Conservation (phyloP, 1,140 invertebrate genomes). For the Macrocentrus cingulum region DNA sequence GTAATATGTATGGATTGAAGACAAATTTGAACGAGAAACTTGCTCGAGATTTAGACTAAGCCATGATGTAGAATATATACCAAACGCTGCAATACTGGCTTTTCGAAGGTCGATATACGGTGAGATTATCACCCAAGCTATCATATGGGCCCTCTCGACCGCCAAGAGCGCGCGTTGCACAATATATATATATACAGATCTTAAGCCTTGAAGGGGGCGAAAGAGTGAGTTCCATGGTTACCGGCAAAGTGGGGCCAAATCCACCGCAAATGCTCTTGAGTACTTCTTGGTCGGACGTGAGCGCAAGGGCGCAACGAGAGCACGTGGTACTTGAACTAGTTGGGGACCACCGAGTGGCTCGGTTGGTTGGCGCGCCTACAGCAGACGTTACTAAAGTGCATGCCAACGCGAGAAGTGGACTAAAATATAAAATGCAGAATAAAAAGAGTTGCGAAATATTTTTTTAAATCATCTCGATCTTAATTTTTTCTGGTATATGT, state of each 20-base stretch:
- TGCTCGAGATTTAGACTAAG: no score
- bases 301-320: slow-evolving; percentile 52
- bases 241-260: slow-evolving; percentile 51
- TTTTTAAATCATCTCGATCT: no score
- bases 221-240: slow-evolving; percentile 39
- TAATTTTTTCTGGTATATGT: no score
- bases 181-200: no score
- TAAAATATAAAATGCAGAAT: slow-evolving; percentile 3
- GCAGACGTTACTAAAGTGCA: slow-evolving; percentile 28
- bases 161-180: no score
- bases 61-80: no score
- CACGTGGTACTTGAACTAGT: slow-evolving; percentile 56
- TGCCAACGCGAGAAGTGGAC: slow-evolving; percentile 1
- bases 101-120: slow-evolving; percentile 27
- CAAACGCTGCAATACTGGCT: no score
- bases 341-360: slow-evolving; percentile 48
- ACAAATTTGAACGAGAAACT: no score
- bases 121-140: slow-evolving; percentile 54
- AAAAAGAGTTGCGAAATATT: neutral
- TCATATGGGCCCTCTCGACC: slow-evolving; percentile 54
- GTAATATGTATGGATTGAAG: no score
- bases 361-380: slow-evolving; percentile 25
- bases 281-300: slow-evolving; percentile 55
- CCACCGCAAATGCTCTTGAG: slow-evolving; percentile 56
- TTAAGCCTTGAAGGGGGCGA: no score